Evolutionary conservation across 2,888 invertebrate genomes (phyloP).

Genomic region (Ferdinandea cuprea): DNA sequence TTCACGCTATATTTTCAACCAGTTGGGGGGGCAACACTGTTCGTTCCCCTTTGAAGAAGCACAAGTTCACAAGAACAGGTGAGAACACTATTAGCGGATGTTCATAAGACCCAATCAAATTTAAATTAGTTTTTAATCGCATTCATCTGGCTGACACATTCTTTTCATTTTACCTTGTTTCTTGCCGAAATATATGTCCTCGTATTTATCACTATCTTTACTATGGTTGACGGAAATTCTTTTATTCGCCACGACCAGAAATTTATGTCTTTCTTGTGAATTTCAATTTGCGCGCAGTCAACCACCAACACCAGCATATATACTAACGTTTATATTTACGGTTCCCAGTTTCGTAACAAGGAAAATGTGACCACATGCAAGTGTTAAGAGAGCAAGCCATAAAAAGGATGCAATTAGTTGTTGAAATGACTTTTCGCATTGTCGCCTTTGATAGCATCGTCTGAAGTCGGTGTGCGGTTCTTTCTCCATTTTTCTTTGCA

Average conservation of each 20-base stretch:
- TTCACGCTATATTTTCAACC: no score
- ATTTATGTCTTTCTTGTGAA: constrained; percentile 37
- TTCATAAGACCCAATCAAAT: no score
- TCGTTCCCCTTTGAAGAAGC: no score
- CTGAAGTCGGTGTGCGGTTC: constrained; percentile 2
- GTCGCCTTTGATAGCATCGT: constrained; percentile 39
- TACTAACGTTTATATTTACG: background rate
- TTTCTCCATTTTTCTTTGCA: no score
- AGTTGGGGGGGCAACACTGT: no score
- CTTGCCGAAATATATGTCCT: constrained; percentile 5
- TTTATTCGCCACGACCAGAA: constrained; percentile 24
- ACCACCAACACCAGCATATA: constrained; percentile 16
- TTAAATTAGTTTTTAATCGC: constrained; percentile 30
- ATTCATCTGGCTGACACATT: constrained; percentile 5
- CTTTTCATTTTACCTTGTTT: background rate
- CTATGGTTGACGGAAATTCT: constrained; percentile 1
- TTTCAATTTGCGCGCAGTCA: constrained; percentile 47
- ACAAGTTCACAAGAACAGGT: no score
- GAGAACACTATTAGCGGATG: no score
- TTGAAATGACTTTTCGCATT: constrained; percentile 49
- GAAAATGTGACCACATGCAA: constrained; percentile 4
- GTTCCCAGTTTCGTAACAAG: no score
- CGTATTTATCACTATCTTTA: constrained; percentile 6
- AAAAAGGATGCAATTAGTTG: constrained; percentile 59
- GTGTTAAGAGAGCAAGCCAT: constrained; percentile 5